Conservation (phyloP, 2,113 vertebrate species). For the Chiloscyllium plagiosum region DNA sequence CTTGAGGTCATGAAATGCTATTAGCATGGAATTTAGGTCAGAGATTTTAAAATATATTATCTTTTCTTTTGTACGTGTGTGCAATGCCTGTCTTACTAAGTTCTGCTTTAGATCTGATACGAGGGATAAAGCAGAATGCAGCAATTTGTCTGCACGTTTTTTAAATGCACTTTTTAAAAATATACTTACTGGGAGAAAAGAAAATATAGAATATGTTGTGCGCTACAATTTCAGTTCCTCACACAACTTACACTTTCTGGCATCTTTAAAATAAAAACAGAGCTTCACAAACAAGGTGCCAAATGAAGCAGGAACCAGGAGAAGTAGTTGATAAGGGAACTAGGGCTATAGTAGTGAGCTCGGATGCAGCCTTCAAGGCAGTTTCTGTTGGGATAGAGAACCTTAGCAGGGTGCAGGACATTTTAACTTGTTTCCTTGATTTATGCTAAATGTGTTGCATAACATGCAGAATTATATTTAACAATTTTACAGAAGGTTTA, state of each 20-base stretch:
- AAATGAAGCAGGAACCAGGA: not conserved
- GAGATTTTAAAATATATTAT: not conserved
- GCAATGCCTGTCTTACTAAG: not conserved
- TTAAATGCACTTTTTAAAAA: not conserved
- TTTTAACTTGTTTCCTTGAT: not conserved
- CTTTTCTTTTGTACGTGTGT: not conserved
- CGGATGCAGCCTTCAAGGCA: not conserved
- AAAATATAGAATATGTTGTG: not conserved
- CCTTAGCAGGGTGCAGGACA: not conserved
- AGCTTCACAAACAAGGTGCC: not conserved
- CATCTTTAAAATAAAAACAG: not conserved
- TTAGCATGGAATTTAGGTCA: conserved; percentile 24
- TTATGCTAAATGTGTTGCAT: not conserved
- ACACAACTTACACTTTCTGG: not conserved
- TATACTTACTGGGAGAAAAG: no score
- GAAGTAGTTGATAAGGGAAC: not conserved
- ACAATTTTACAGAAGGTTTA: not conserved
- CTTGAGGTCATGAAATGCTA: conserved; percentile 14
- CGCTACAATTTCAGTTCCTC: not conserved
- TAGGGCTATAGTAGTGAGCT: not conserved
- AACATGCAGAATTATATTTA: not conserved
- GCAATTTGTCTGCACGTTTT: no score
- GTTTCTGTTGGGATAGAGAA: not conserved
- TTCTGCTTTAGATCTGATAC: not conserved
- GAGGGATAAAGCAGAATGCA: not conserved